A percentile compares a stretch with the other conserved stretches of the same genome.
These are phyloP conservation scores for Itoplectis maculator DNA, from an alignment of 2,888 invertebrate genomes.

Conservation along the genomic window DNA sequence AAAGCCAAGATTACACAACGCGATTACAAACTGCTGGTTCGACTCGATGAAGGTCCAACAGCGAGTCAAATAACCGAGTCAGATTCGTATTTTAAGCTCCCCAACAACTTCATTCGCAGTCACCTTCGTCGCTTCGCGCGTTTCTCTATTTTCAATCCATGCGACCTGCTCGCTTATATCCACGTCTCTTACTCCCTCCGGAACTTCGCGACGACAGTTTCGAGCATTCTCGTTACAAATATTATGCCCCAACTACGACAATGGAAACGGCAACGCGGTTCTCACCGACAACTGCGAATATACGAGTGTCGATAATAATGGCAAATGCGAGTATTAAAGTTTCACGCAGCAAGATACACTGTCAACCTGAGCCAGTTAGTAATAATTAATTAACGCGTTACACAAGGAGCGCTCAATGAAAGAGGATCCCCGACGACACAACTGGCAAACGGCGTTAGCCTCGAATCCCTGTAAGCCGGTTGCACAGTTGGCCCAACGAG, in stretches of 20 bases:
- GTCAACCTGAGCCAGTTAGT: constrained; percentile 6
- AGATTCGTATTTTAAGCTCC: background rate
- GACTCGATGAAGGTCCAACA: constrained; percentile 8
- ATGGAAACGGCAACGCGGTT: background rate
- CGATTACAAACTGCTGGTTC: background rate
- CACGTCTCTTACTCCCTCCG: background rate
- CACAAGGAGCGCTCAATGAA: background rate
- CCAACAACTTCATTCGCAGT: constrained; percentile 46
- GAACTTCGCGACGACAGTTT: constrained; percentile 16
- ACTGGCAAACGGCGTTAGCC: constrained; percentile 20
- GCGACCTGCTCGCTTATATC: background rate
- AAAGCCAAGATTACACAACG: constrained; percentile 11
- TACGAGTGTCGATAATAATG: background rate
- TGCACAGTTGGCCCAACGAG: background rate
- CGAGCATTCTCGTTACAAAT: background rate
- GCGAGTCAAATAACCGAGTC: background rate
- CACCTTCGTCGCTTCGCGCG: background rate
- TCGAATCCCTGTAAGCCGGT: constrained; percentile 8
- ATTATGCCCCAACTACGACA: background rate
- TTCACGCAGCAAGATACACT: background rate
- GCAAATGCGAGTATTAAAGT: background rate
- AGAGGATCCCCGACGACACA: background rate
- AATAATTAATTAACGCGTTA: constrained; percentile 18
- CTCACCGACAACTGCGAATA: background rate
- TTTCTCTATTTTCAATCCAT: constrained; percentile 15